A percentile compares a stretch with the other conserved stretches of the same genome.
These are phyloP conservation scores for Poeciliopsis infans DNA, from an alignment of 2,797 vertebrate genomes.

Conservation along the genomic window DNA sequence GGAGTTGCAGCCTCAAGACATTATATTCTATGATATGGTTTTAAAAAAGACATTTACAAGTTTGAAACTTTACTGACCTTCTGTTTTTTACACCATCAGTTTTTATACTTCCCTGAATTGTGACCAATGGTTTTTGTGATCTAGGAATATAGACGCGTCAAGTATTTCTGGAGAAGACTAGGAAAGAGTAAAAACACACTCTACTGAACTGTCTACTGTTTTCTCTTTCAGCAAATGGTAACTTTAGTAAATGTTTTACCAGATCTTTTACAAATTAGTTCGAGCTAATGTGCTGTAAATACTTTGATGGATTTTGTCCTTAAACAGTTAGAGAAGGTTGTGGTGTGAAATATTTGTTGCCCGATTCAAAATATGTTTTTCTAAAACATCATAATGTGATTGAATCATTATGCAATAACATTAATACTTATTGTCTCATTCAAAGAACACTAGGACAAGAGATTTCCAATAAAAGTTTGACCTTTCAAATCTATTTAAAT, in stretches of 20 bases:
- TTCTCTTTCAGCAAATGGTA: conserved; percentile 53
- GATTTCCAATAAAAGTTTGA: background rate
- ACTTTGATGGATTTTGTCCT: background rate
- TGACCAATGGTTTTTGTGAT: conserved; percentile 18
- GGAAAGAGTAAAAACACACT: conserved; percentile 57
- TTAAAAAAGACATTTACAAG: conserved; percentile 5
- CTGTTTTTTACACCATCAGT: background rate
- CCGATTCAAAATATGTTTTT: background rate
- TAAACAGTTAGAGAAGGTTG: background rate
- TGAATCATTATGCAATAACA: background rate
- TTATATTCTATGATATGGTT: background rate
- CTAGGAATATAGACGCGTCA: conserved; percentile 1
- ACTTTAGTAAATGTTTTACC: conserved; percentile 27
- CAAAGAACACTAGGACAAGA: background rate
- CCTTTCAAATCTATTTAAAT: background rate
- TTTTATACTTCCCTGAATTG: background rate
- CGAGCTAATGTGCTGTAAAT: background rate
- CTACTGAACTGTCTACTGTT: conserved; percentile 43
- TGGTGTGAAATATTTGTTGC: background rate
- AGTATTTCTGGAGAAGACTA: conserved; percentile 34
- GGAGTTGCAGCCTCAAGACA: background rate
- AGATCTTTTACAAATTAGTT: background rate
- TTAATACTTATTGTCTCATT: background rate
- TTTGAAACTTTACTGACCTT: conserved; percentile 6
- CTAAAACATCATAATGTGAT: background rate